Base-by-base conservation (phyloP, 2,113 vertebrate genomes). In the Uria aalge region DNA sequence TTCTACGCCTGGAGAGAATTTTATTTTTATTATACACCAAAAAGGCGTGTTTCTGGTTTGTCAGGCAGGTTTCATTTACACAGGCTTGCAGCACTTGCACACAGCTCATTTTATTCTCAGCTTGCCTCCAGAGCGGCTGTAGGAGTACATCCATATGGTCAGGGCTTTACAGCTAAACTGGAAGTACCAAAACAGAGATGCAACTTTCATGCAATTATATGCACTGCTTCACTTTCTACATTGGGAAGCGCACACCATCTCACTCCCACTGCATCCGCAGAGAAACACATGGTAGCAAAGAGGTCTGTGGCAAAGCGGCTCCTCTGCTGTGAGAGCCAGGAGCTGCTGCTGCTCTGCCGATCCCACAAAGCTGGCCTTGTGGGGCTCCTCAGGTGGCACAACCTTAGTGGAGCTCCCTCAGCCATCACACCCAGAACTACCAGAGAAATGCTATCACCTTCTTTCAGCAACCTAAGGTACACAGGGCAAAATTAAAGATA, bases 41-140 rank as follows among this genome's bases (percentile, higher is more conserved):
- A 96, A 95, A 94, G 80, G 66, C 90, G 73, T 62, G 91, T 91
- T 96, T 92, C 80, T 96, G 66, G 92, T 96, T 97, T 95, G 95
- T 92, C 89, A 96, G 89, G 92, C 87, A 96, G 80, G 89, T 94
- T 97, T 96, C 89, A 96, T 93, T 88, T 92, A 94, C 87, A 91
- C 86, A 77, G 91, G 74, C 96, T 92, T 75, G 76, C 74, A 89
- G 77, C 84, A 88, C 96, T 96, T 85, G 91, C 92, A 91, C 71
- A 85, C 84, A 94, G 91, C 94, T 94, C 91, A 88, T 95, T 97
- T 96, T 97, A 97, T 94, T 96, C 95, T 96, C 96, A 95, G 96
- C 74, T 96, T 97, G 87, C 92, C 91, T 96, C 95, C 96, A 55
- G 94, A 89, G 83, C 4, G 89, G 73, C 82, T 91, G 97, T 97